phyloP scores from a whole-genome alignment of 2,888 invertebrate species.

The Lissonota sp. region DNA sequence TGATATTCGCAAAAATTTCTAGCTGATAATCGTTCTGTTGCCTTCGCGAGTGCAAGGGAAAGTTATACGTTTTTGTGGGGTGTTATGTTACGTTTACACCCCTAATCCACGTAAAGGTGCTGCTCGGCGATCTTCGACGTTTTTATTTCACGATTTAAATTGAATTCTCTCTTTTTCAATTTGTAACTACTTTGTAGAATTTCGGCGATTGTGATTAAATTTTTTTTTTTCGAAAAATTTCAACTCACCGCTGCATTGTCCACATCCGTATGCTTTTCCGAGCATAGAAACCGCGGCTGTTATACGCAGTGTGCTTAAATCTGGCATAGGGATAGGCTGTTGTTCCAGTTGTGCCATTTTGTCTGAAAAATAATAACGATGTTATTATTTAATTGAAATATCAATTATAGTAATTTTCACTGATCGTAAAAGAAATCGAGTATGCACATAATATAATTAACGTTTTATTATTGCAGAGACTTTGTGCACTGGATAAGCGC shows the following conservation, averaged over 20 bases:
- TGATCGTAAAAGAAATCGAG: too few species aligned
- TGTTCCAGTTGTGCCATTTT: conserved; percentile 81
- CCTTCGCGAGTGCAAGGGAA: background rate
- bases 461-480: conserved; percentile 86
- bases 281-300: conserved; percentile 85
- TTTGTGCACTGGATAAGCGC: conserved; percentile 89
- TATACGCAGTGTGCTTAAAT: conserved; percentile 84
- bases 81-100: conserved; percentile 14
- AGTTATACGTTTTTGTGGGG: background rate
- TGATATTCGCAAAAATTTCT: conserved; percentile 16
- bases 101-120: background rate
- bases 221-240: conserved; percentile 4
- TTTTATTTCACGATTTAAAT: background rate
- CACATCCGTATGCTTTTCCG: conserved; percentile 85
- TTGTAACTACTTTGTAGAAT: background rate
- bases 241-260: conserved; percentile 83
- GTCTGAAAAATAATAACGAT: conserved; percentile 44
- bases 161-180: background rate
- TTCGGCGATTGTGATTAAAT: background rate
- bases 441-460: background rate
- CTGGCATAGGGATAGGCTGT: conserved; percentile 84
- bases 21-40: background rate
- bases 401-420: conserved; percentile 29
- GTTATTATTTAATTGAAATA: conserved; percentile 50
- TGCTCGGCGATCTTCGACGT: background rate